phyloP scores from a whole-genome alignment of 2,888 invertebrate genomes.

The Elgonia sp. region DNA sequence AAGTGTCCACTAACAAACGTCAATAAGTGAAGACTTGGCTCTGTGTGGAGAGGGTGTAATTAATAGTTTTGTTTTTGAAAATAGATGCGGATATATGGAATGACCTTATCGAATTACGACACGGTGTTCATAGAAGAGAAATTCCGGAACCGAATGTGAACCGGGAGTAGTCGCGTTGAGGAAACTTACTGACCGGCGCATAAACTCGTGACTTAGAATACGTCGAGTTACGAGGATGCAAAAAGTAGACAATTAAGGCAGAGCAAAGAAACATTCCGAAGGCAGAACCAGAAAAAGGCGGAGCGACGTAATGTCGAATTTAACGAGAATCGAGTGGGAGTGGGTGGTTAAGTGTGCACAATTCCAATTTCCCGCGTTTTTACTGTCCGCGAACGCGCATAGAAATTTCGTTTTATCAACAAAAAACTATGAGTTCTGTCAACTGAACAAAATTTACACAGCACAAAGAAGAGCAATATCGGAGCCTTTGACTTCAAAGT shows the following conservation, averaged over 20 bases:
- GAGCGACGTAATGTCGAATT: slow-evolving; percentile 74
- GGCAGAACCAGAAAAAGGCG: slow-evolving; percentile 74
- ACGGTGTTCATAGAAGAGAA: slow-evolving; percentile 28
- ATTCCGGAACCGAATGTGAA: slow-evolving; percentile 47
- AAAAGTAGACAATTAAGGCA: slow-evolving; percentile 68
- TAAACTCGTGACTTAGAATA: slow-evolving; percentile 61
- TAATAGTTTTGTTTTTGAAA: slow-evolving; percentile 38
- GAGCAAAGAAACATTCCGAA: slow-evolving; percentile 66
- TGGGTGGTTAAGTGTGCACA: slow-evolving; percentile 69
- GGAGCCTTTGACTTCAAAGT: slow-evolving; percentile 22
- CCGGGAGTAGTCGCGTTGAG: slow-evolving; percentile 18
- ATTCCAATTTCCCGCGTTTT: slow-evolving; percentile 69
- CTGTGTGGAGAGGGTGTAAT: background rate
- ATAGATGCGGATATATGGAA: slow-evolving; percentile 4
- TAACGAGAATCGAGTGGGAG: slow-evolving; percentile 70
- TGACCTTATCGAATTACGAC: slow-evolving; percentile 8
- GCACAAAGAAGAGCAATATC: background rate
- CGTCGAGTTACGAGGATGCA: slow-evolving; percentile 63
- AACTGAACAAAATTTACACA: slow-evolving; percentile 40
- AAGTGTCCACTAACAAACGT: slow-evolving; percentile 20
- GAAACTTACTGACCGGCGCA: slow-evolving; percentile 56
- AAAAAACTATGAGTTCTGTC: slow-evolving; percentile 41
- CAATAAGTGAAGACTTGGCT: slow-evolving; percentile 30
- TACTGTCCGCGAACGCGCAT: slow-evolving; percentile 51
- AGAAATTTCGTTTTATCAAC: slow-evolving; percentile 66